Evolutionary conservation across 2,888 invertebrate genomes (phyloP).

Genomic region (Himalopsyche japonica): DNA sequence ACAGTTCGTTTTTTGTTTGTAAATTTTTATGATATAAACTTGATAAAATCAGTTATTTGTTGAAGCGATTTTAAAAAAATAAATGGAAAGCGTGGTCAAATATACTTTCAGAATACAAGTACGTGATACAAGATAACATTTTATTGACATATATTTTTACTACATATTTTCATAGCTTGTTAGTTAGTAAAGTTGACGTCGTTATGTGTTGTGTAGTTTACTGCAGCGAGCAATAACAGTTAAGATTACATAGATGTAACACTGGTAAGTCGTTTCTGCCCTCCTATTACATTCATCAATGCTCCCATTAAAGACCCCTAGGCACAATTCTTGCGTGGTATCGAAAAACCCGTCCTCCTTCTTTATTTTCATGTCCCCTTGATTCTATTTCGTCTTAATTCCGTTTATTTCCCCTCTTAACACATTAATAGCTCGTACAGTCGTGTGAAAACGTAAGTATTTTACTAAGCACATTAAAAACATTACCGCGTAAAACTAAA

Average conservation of each 20-base stretch:
- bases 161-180: background rate
- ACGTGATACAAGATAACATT: background rate
- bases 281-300: constrained; percentile 24
- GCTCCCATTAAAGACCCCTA: constrained; percentile 18
- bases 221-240: constrained; percentile 3
- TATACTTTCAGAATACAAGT: no score
- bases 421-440: background rate
- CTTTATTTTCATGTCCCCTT: constrained; percentile 28
- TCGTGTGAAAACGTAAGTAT: background rate
- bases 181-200: background rate
- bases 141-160: background rate
- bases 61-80: no score
- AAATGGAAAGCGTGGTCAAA: no score
- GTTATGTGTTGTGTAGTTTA: background rate
- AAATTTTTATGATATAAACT: no score
- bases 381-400: constrained; percentile 37
- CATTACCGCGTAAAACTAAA: no score
- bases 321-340: background rate
- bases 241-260: constrained; percentile 1
- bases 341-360: constrained; percentile 18
- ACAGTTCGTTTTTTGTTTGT: no score
- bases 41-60: no score
- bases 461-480: background rate
- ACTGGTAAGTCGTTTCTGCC: background rate
- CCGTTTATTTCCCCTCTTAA: constrained; percentile 29